phyloP scores from a whole-genome alignment of 2,888 invertebrate species.

The Camptogramma bilineatum region DNA sequence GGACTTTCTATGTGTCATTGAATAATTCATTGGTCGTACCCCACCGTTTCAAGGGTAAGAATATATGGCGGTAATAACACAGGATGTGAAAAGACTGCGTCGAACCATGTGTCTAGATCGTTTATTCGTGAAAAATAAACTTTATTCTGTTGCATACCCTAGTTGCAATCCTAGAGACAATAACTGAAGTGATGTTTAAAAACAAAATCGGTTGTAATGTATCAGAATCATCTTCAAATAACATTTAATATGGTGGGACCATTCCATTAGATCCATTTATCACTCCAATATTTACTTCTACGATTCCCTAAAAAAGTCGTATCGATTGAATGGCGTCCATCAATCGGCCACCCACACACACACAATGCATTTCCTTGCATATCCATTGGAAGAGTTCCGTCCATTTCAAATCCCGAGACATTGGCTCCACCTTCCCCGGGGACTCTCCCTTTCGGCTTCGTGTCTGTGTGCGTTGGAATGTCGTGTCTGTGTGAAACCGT shows the following conservation, averaged over 20 bases:
- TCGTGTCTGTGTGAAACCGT: slow-evolving; percentile 53
- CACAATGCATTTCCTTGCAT: slow-evolving; percentile 81
- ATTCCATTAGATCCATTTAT: slow-evolving; percentile 20
- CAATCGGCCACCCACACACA: slow-evolving; percentile 64
- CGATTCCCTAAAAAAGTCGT: slow-evolving; percentile 42
- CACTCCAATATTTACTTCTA: slow-evolving; percentile 41
- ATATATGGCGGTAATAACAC: slow-evolving; percentile 66
- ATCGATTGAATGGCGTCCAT: slow-evolving; percentile 60
- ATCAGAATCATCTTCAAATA: background rate
- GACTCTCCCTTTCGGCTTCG: slow-evolving; percentile 79
- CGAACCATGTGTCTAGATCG: background rate
- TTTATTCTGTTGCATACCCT: no score
- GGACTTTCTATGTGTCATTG: slow-evolving; percentile 82
- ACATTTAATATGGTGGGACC: background rate
- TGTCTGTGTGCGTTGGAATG: slow-evolving; percentile 55
- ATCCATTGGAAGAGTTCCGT: slow-evolving; percentile 77
- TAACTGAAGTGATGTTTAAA: background rate
- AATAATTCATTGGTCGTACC: slow-evolving; percentile 84
- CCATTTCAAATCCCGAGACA: slow-evolving; percentile 78
- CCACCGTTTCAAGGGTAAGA: slow-evolving; percentile 83
- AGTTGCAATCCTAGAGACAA: background rate
- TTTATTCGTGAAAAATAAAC: background rate
- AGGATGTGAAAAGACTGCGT: slow-evolving; percentile 7
- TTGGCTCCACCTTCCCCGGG: slow-evolving; percentile 82
- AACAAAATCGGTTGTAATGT: background rate